A percentile compares a stretch with the other conserved stretches of the same genome.
Evolutionary conservation across 2,888 invertebrate species (phyloP).

Genomic region (Temnothorax ravouxi): DNA sequence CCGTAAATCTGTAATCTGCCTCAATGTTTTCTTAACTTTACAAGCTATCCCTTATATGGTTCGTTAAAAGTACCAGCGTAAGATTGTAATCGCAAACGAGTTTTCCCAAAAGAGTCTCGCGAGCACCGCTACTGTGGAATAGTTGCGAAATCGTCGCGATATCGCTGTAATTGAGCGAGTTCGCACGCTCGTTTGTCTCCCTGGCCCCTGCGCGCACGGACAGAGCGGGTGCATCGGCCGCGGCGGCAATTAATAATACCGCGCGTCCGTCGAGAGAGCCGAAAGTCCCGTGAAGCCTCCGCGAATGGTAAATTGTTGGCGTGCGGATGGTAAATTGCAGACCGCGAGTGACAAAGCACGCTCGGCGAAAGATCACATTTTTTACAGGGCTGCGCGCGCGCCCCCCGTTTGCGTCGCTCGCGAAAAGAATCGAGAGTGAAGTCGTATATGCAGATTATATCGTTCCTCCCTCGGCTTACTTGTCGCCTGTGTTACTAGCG

Average conservation of each 20-base stretch:
- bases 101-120: slow-evolving; percentile 26
- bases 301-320: slow-evolving; percentile 52
- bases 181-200: slow-evolving; percentile 56
- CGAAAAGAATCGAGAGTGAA: slow-evolving; percentile 48
- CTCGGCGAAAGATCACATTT: slow-evolving; percentile 40
- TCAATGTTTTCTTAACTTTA: not conserved
- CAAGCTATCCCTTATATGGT: not conserved
- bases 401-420: slow-evolving; percentile 7
- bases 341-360: slow-evolving; percentile 51
- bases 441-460: slow-evolving; percentile 69
- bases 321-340: slow-evolving; percentile 48
- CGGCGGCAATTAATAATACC: slow-evolving; percentile 48
- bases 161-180: slow-evolving; percentile 52
- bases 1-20: slow-evolving; percentile 6
- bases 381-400: slow-evolving; percentile 5
- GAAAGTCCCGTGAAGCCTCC: slow-evolving; percentile 36
- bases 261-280: slow-evolving; percentile 43
- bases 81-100: slow-evolving; percentile 45
- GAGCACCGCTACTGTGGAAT: slow-evolving; percentile 9
- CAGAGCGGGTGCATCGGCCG: slow-evolving; percentile 31
- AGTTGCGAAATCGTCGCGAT: slow-evolving; percentile 41
- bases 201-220: not conserved
- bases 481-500: slow-evolving; percentile 64
- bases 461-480: slow-evolving; percentile 60
- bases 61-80: slow-evolving; percentile 17